Percentiles rank a stretch among this genome's conserved stretches.
Evolutionary conservation across 2,113 vertebrate genomes (phyloP).

Genomic region (Etheostoma cragini): DNA sequence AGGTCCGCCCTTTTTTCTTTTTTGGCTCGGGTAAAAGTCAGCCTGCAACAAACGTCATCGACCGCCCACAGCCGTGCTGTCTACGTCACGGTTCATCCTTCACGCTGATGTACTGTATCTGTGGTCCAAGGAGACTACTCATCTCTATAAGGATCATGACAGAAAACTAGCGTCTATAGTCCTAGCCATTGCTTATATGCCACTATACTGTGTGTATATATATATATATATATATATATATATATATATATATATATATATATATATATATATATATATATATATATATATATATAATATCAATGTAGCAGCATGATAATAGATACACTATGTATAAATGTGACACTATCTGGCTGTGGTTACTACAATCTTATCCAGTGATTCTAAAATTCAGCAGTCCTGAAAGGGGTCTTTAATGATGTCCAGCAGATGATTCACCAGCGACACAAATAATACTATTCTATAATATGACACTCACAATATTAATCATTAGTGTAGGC

Average conservation of each 20-base stretch:
- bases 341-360: background rate
- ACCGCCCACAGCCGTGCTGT: slow-evolving; percentile 38
- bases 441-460: background rate
- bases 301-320: background rate
- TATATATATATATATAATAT: too few relatives aligned
- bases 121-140: slow-evolving; percentile 46
- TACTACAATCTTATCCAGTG: background rate
- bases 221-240: too few relatives aligned
- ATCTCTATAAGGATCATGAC: slow-evolving; percentile 2
- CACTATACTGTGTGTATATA: too few relatives aligned
- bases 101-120: slow-evolving; percentile 33
- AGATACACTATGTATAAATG: background rate
- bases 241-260: too few relatives aligned
- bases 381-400: background rate
- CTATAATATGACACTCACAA: background rate
- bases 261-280: too few relatives aligned
- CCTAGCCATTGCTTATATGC: background rate
- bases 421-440: slow-evolving; percentile 7
- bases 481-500: background rate
- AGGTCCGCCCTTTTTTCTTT: slow-evolving; percentile 49
- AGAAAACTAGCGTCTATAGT: background rate
- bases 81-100: slow-evolving; percentile 63
- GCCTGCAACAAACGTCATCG: slow-evolving; percentile 65
- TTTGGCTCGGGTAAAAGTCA: slow-evolving; percentile 31
- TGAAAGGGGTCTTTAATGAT: background rate